Evolutionary conservation across 2,113 vertebrate species (phyloP).

Genomic region (Chlamydotis undulata): DNA sequence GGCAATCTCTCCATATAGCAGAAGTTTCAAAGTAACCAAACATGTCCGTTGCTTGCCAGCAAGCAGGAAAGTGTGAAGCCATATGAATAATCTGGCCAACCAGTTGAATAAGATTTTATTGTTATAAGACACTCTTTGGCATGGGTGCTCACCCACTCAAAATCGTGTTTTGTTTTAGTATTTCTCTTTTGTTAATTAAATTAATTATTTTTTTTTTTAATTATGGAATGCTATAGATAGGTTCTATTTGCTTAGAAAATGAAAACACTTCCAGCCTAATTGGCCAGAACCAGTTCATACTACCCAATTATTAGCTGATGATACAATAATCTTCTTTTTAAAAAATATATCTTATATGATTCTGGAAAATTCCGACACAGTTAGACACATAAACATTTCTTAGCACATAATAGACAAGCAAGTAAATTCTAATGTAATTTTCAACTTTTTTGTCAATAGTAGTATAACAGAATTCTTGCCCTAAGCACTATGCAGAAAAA

Average conservation of each 20-base stretch:
- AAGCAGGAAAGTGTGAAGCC: neutral
- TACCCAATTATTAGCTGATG: neutral
- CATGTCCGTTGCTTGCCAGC: neutral
- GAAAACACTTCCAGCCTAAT: constrained; percentile 7
- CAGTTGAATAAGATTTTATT: neutral
- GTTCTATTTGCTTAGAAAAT: constrained; percentile 12
- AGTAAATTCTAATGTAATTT: neutral
- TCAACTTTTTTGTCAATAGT: neutral
- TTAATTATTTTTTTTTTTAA: constrained; percentile 20
- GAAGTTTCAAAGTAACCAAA: constrained; percentile 3
- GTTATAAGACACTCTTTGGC: neutral
- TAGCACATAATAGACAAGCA: neutral
- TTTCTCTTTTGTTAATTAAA: constrained; percentile 2
- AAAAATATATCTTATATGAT: neutral
- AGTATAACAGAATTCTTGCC: neutral
- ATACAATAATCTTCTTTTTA: neutral
- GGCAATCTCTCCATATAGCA: neutral
- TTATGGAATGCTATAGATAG: neutral
- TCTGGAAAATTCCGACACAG: neutral
- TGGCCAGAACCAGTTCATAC: neutral
- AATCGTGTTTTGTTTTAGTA: neutral
- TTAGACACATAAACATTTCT: neutral
- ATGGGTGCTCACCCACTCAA: neutral
- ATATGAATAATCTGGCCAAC: neutral
- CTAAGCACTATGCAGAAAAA: neutral